Conservation (phyloP, 2,888 invertebrate species). For the Melipona beecheii region DNA sequence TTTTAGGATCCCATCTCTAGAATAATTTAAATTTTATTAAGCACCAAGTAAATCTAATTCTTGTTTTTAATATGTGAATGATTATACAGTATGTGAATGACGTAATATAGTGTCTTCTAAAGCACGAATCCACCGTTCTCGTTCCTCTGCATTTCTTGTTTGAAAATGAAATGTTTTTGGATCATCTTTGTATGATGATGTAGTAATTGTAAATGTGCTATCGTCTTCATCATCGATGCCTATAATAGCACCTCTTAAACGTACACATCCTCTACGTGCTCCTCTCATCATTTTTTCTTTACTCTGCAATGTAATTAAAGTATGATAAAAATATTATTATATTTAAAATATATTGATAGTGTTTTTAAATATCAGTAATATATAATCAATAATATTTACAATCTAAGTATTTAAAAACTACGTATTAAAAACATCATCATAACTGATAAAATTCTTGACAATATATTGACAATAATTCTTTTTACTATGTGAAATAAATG, state of each 20-base stretch:
- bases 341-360: not conserved
- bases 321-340: not conserved
- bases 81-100: slow-evolving; percentile 88
- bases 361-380: not conserved
- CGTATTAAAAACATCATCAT: not conserved
- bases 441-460: not conserved
- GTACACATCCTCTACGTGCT: slow-evolving; percentile 97
- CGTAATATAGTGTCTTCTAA: slow-evolving; percentile 97
- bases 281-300: slow-evolving; percentile 99
- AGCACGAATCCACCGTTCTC: slow-evolving; percentile 98
- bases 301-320: slow-evolving; percentile 88
- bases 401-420: not conserved
- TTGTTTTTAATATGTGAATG: slow-evolving; percentile 4
- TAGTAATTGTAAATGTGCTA: slow-evolving; percentile 98
- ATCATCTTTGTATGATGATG: slow-evolving; percentile 89
- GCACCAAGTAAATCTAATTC: not conserved
- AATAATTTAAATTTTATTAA: slow-evolving; percentile 17
- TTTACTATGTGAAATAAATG: not conserved
- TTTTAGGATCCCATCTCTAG: slow-evolving; percentile 86
- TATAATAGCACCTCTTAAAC: slow-evolving; percentile 98
- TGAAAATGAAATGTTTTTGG: slow-evolving; percentile 99
- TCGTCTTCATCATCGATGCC: slow-evolving; percentile 99
- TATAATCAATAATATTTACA: not conserved
- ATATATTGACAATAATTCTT: not conserved
- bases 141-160: slow-evolving; percentile 96